Percentiles rank a stretch among this genome's conserved stretches.
These are phyloP conservation scores for Halcyon chelicuti DNA, from an alignment of 2,797 vertebrate genomes.

Conservation along the genomic window DNA sequence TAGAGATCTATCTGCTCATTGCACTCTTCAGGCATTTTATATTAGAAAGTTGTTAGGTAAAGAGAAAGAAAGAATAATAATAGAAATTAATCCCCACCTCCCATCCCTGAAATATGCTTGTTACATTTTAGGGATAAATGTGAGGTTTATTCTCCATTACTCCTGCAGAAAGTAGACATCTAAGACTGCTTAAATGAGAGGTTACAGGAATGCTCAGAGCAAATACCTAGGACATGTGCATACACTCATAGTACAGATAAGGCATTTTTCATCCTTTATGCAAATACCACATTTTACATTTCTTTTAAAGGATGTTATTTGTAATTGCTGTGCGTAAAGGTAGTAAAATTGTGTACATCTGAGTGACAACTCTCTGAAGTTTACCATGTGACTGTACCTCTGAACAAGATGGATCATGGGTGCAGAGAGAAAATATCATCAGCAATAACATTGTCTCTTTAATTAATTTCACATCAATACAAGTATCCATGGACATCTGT, in stretches of 20 bases:
- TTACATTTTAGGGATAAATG: conserved; percentile 12
- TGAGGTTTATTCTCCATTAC: not conserved
- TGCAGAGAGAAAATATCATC: not conserved
- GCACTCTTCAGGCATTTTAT: conserved; percentile 11
- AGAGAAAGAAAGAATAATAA: not conserved
- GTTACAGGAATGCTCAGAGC: not conserved
- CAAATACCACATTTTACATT: not conserved
- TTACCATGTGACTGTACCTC: not conserved
- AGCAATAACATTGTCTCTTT: not conserved
- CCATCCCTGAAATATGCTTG: not conserved
- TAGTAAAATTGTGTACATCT: not conserved
- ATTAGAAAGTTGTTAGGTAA: not conserved
- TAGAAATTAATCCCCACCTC: not conserved
- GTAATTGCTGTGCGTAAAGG: not conserved
- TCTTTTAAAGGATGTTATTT: not conserved
- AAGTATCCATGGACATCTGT: not conserved
- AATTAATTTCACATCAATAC: not conserved
- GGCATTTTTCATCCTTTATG: not conserved
- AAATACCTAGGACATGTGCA: not conserved
- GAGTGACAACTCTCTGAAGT: not conserved
- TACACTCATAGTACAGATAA: not conserved
- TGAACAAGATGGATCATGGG: not conserved
- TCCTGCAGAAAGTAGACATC: not conserved
- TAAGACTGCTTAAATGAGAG: not conserved
- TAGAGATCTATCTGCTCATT: conserved; percentile 15